Evolutionary conservation across 2,113 vertebrate genomes (phyloP).

Genomic region (Ploceus nigricollis): DNA sequence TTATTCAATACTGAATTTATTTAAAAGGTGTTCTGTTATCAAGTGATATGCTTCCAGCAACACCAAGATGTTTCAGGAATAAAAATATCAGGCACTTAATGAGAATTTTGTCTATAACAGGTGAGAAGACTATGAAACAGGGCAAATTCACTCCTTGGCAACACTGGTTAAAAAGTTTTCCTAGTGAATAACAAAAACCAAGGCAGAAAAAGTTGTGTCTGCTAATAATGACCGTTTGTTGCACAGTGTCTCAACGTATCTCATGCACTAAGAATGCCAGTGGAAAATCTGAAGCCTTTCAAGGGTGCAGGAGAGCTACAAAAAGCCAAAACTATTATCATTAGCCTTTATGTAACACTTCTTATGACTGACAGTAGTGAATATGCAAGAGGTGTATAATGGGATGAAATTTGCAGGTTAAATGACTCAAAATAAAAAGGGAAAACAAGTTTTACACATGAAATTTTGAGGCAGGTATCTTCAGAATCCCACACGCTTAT

Average conservation of each 20-base stretch:
- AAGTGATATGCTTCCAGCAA: constrained; percentile 20
- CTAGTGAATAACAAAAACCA: background rate
- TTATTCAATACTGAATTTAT: constrained; percentile 35
- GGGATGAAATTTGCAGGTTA: background rate
- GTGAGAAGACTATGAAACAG: background rate
- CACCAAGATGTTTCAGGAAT: background rate
- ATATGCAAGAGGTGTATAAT: background rate
- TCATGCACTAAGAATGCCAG: background rate
- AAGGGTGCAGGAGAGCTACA: background rate
- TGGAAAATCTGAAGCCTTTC: background rate
- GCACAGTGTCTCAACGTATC: background rate
- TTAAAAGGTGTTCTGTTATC: constrained; percentile 35
- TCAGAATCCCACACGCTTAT: background rate
- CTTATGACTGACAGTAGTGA: background rate
- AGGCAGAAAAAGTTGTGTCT: background rate
- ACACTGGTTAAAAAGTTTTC: background rate
- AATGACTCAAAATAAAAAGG: background rate
- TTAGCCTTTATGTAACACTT: background rate
- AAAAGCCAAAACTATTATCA: background rate
- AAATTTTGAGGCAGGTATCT: background rate
- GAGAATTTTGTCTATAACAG: background rate
- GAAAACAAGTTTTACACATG: background rate
- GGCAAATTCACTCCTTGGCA: background rate
- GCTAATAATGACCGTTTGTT: background rate
- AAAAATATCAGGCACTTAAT: constrained; percentile 22